Percentiles rank a stretch among this genome's conserved stretches.
Evolutionary conservation across 2,797 vertebrate species (phyloP).

Genomic region (Triplophysa bombifrons): DNA sequence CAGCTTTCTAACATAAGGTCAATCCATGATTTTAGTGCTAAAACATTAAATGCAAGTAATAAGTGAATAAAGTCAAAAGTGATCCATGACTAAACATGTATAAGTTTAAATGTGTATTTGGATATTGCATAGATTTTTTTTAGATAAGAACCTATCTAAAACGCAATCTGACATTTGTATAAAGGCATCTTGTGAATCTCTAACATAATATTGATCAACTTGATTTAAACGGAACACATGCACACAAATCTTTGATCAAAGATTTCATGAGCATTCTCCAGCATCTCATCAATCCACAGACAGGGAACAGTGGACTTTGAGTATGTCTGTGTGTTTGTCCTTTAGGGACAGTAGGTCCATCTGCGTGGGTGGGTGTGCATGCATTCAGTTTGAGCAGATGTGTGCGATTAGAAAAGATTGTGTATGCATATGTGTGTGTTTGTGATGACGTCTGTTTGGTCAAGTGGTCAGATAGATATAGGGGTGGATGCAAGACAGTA

Average conservation of each 20-base stretch:
- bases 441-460: constrained; percentile 67
- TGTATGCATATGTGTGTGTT: constrained; percentile 41
- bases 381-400: constrained; percentile 41
- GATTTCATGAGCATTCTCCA: constrained; percentile 33
- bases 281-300: constrained; percentile 13
- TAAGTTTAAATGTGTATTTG: neutral
- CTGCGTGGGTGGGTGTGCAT: constrained; percentile 38
- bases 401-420: constrained; percentile 29
- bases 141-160: neutral
- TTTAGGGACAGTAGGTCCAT: constrained; percentile 48
- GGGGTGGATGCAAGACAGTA: constrained; percentile 27
- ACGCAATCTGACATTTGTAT: neutral
- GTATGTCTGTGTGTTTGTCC: constrained; percentile 36
- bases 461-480: constrained; percentile 76
- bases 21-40: neutral
- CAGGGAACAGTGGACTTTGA: constrained; percentile 77
- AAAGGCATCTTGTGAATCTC: too few relatives aligned
- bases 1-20: neutral
- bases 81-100: neutral
- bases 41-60: neutral
- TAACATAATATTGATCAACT: neutral
- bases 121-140: neutral
- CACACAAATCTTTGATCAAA: constrained; percentile 19
- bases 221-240: neutral
- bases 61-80: neutral